Conservation (phyloP, 2,113 vertebrate genomes). For the Diphyllodes magnificus region DNA sequence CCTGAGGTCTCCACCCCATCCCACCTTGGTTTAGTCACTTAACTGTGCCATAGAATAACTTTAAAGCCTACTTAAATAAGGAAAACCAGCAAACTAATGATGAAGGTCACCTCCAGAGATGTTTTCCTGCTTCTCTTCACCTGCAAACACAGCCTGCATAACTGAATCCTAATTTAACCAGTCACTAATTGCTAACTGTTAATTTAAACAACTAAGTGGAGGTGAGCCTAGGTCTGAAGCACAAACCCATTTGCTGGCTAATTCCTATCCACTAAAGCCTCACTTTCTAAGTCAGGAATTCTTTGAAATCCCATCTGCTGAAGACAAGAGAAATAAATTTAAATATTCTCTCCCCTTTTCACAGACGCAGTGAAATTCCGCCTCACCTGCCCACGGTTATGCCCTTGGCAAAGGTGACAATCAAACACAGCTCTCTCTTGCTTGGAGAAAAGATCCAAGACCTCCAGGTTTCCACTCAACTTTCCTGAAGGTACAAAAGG, state of each 20-base stretch:
- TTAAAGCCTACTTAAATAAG: neutral
- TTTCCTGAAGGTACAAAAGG: neutral
- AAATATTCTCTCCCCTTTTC: neutral
- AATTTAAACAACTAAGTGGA: neutral
- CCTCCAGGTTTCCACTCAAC: neutral
- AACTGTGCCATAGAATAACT: neutral
- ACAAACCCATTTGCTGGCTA: neutral
- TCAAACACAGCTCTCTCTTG: neutral
- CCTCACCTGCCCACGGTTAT: neutral
- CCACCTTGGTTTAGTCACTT: neutral
- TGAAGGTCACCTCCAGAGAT: neutral
- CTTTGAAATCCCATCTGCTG: neutral
- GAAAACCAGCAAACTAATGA: neutral
- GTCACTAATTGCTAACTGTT: neutral
- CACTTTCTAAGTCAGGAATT: neutral
- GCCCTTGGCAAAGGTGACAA: neutral
- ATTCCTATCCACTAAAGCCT: neutral
- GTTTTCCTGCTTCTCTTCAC: neutral
- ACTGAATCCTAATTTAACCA: neutral
- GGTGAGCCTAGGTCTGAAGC: neutral
- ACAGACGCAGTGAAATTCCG: neutral
- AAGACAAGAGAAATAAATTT: neutral
- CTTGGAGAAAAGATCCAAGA: neutral
- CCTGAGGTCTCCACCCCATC: neutral
- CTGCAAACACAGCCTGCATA: neutral